Base-by-base conservation (phyloP, 2,113 vertebrate genomes). In the Perca schrenkii region DNA sequence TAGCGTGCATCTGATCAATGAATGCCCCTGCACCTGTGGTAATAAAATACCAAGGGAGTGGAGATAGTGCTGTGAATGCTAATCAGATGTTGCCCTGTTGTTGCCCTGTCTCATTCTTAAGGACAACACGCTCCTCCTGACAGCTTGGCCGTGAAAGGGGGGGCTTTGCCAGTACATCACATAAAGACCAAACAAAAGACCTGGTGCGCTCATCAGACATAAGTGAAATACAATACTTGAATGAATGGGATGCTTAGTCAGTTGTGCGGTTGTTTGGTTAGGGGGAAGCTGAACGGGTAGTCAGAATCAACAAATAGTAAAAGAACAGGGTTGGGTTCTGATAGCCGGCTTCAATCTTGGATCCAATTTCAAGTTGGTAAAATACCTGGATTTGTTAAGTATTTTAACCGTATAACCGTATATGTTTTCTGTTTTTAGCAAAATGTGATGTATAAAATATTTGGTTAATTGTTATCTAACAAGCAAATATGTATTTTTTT, bases 11-110 rank as follows among this genome's bases (percentile, higher is more conserved):
- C 94, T 93, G 92, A 96, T 96, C 92, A 94, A 90, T 94, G 95
- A 94, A 93, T 94, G 77, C 87, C 91, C 87, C 92, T 94, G 95
- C 96, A 97, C 95, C 96, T 97, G 96, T 94, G 94, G 95, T 94
- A 96, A 96, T 97, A 96, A 96, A 96, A 95, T 92, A 94, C 85
- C 91, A 78, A 80, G 86, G 94, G 92, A 93, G 90, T 63, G 86
- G 88, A 92, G 93, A 88, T 86, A 76, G 90, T 71, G 85, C 85
- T 8, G 61, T 91, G 94, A 96, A 95, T 94, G 95, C 93, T 95
- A 96, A 95, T 95, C 95, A 95, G 90, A 91, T 92, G 91, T 93
- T 95, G 89, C 93, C 86, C 89, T 82, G 86, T 92, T 90, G 89
- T 93, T 95, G 88, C 91, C 83, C 88, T 83, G 83, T 91, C 87